These are phyloP conservation scores for Alca torda DNA, from an alignment of 2,797 vertebrate species.

Conservation along the genomic window DNA sequence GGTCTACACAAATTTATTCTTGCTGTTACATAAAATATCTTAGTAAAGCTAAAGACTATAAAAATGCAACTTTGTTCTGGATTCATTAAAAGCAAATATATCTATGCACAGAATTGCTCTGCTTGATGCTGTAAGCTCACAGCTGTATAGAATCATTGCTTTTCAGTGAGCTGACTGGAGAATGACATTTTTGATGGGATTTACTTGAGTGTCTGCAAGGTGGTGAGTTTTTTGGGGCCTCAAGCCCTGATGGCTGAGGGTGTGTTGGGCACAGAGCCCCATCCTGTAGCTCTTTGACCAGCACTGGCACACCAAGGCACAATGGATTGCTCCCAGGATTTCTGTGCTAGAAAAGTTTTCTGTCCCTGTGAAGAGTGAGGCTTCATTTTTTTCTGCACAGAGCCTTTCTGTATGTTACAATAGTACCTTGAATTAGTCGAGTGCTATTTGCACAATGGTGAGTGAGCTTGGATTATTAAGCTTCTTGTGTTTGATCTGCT, in stretches of 20 bases:
- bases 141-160: neutral
- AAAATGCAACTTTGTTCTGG: neutral
- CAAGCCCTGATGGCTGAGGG: fast-evolving
- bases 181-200: neutral
- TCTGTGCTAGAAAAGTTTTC: neutral
- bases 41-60: neutral
- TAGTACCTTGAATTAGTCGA: neutral
- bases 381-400: neutral
- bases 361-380: neutral
- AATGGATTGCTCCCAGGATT: neutral
- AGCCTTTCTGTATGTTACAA: neutral
- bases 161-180: neutral
- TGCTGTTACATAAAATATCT: neutral
- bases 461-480: neutral
- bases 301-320: too few species aligned
- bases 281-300: neutral
- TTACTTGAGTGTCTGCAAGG: neutral
- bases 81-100: neutral
- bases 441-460: conserved; percentile 7
- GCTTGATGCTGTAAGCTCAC: neutral
- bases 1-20: neutral
- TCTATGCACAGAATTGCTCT: neutral
- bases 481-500: conserved; percentile 23
- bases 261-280: neutral
- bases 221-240: neutral